A percentile compares a stretch with the other conserved stretches of the same genome.
These are phyloP conservation scores for Autographa pulchrina DNA, from an alignment of 2,888 invertebrate genomes.

Conservation along the genomic window DNA sequence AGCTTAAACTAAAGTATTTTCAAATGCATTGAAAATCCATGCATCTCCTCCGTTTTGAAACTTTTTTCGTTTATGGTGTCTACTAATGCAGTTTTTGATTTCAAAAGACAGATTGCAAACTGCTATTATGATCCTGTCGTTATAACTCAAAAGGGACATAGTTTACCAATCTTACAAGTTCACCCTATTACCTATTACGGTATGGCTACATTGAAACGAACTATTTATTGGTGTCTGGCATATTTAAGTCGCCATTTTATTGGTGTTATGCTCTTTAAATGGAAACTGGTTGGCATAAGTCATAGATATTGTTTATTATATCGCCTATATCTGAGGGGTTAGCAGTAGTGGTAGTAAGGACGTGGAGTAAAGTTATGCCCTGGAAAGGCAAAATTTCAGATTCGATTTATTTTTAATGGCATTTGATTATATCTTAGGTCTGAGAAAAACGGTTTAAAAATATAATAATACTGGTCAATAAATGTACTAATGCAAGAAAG, in stretches of 20 bases:
- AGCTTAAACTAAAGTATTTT: no score
- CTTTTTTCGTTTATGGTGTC: no score
- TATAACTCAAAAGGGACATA: not conserved
- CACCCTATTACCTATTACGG: conserved; percentile 14
- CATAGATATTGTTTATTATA: not conserved
- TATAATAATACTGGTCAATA: no score
- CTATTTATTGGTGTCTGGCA: conserved; percentile 34
- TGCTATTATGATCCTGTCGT: not conserved
- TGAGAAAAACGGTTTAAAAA: no score
- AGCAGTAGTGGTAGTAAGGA: not conserved
- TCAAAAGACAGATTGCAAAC: not conserved
- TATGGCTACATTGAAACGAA: conserved; percentile 38
- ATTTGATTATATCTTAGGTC: no score
- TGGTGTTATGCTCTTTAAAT: conserved; percentile 19
- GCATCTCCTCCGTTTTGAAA: no score
- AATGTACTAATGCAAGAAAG: no score
- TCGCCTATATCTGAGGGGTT: not conserved
- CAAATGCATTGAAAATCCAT: no score
- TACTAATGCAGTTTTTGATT: no score
- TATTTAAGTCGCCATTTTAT: conserved; percentile 30
- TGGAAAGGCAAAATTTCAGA: no score
- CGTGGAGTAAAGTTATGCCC: no score
- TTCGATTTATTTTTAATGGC: no score
- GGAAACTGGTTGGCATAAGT: not conserved
- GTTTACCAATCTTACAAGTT: conserved; percentile 16